Evolutionary conservation across 2,888 invertebrate species (phyloP), one percentile per base, ranked within the genome.

Genomic region (Macaria notata): DNA sequence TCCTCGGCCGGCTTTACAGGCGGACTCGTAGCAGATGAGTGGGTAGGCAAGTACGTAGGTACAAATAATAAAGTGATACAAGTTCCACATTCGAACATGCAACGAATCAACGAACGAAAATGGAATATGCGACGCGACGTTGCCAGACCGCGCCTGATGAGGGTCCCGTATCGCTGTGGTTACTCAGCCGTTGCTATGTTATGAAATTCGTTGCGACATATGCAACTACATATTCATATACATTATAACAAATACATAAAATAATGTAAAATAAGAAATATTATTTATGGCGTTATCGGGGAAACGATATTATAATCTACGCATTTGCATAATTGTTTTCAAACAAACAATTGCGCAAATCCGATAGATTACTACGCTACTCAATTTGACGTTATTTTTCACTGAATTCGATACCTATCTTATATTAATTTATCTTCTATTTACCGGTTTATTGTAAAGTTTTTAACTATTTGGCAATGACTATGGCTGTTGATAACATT

Each of bases 91-190:
- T 80, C 71, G 65, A 75, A 73, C 78, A 75, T 78, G 77, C 78
- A 79, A 68, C 76, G 75, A 74, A 74, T 72, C 72, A 72, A 72
- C 72, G 31, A 39, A 38, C 38, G n/a, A 50, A 43, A 38, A 9
- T 45, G 36, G 2, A 46, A 43, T 69, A 70, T 59, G 67, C 62
- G 65, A 54, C 59, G 84, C 83, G 78, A 79, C 84, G 85, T 87
- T 88, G 85, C 85, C 87, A 84, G 80, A 79, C 81, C 62, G 59
- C 61, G 63, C 69, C 63, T 69, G 68, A 77, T 75, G 71, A 73
- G 70, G 75, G 75, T 74, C 74, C 79, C 75, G 72, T 74, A 72
- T 70, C 63, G 65, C 66, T 19, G 41, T 69, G 66, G 68, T 69
- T 70, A 72, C 69, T 63, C 60, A 63, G 68, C 69, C 64, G 74